Evolutionary conservation across 2,888 invertebrate genomes (phyloP), one percentile per base, ranked within the genome.

Genomic region (Heliconius cydno): DNA sequence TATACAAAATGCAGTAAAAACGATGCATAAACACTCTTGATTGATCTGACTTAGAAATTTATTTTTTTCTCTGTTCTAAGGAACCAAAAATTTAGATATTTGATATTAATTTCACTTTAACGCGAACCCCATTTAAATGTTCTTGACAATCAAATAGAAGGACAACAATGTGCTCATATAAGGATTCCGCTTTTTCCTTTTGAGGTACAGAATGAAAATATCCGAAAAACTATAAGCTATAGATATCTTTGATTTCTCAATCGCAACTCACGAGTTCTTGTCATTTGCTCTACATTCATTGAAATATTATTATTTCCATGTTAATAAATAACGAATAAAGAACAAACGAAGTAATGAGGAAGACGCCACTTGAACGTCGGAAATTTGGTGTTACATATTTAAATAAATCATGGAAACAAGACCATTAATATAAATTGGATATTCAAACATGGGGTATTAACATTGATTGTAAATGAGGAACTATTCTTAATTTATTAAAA

Each of bases 401-500:
- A 46, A 71, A 77, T 77, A 72, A 63, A 72, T 72, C 77, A 77
- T 71, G 65, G 15, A 65, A 25, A 41, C 7, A 46, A 41, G 41
- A 25, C 15, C 15, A 41, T 15, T 41, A 9, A 15, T 19, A 41
- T n/a, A 6, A 68, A 6, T 34, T 67, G 34, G 34, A 68, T 68
- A 25, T n/a, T 12, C n/a, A 68, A 13, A 28, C n/a, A n/a, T 38
- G 68, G 25, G n/a, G 12, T 38, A 25, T 68, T n/a, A 28, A 12
- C 41, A 41, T n/a, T 13, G 13, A 68, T n/a, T 22, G 7, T 67
- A 6, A 67, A 3, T 38, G 38, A 68, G 15, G n/a, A 68, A 38
- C 4, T n/a, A 68, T 13, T 67, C 34, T 67, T 19, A 22, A 67
- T 34, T 34, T 5, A 13, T 68, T n/a, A 0, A n/a, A 68, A 68